These are phyloP conservation scores for Lophius piscatorius DNA, from an alignment of 2,113 vertebrate species.

Conservation along the genomic window DNA sequence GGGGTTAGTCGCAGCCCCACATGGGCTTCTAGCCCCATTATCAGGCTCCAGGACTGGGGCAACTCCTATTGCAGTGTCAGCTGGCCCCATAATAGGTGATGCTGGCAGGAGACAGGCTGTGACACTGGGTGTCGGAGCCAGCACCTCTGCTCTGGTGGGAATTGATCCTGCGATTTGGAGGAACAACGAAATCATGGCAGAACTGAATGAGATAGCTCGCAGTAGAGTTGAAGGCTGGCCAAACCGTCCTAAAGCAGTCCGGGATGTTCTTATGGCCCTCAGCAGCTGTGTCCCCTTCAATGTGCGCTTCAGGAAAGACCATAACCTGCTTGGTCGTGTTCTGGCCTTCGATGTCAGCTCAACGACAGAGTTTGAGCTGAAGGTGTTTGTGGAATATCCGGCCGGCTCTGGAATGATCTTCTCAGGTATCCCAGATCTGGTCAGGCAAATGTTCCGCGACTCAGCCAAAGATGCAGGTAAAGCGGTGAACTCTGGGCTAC, in stretches of 20 bases:
- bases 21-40: constrained; percentile 71
- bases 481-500: constrained; percentile 86
- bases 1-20: constrained; percentile 79
- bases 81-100: constrained; percentile 77
- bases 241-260: constrained; percentile 83
- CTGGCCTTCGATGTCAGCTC: constrained; percentile 87
- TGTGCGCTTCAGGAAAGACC: constrained; percentile 91
- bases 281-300: constrained; percentile 87
- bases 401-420: constrained; percentile 87
- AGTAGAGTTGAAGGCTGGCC: constrained; percentile 87
- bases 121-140: constrained; percentile 68
- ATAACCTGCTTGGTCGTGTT: constrained; percentile 83
- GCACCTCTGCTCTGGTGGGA: constrained; percentile 73
- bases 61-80: constrained; percentile 72
- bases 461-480: constrained; percentile 86
- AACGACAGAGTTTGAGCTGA: constrained; percentile 85
- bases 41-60: constrained; percentile 72
- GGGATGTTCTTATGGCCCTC: constrained; percentile 84
- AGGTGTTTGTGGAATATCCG: constrained; percentile 88
- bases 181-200: constrained; percentile 72
- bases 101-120: constrained; percentile 77
- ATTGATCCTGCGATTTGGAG: constrained; percentile 73
- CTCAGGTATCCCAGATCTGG: constrained; percentile 82
- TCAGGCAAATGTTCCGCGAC: constrained; percentile 90
- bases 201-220: constrained; percentile 86